These are phyloP conservation scores for Gorsachius goisagi DNA, from an alignment of 2,113 vertebrate species.

Conservation along the genomic window DNA sequence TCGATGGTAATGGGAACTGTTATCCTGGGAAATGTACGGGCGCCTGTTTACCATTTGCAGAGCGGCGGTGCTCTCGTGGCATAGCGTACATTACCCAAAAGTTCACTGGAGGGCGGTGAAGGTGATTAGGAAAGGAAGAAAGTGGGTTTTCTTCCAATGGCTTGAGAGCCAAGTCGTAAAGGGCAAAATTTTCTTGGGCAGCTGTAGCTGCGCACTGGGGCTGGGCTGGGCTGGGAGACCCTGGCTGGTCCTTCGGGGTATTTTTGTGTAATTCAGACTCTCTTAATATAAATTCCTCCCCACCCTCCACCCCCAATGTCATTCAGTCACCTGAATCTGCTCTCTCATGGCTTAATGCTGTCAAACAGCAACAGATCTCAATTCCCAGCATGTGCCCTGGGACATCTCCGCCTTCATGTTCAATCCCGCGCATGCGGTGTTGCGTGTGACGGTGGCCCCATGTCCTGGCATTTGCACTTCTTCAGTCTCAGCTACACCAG, in stretches of 20 bases:
- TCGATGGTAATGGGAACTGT: background rate
- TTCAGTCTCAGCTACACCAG: rapidly evolving
- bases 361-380: rapidly evolving
- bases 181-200: background rate
- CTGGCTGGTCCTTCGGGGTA: background rate
- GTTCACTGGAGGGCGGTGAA: background rate
- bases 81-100: conserved; percentile 27
- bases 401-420: background rate
- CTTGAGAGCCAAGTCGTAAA: background rate
- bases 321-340: background rate
- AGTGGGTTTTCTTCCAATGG: background rate
- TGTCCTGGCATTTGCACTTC: background rate
- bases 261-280: background rate
- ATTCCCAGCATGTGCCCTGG: background rate
- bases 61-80: background rate
- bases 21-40: background rate
- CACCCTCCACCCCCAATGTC: background rate
- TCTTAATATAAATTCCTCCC: background rate
- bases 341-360: background rate
- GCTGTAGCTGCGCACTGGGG: background rate
- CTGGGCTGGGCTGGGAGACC: background rate
- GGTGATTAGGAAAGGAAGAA: background rate
- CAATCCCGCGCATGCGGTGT: rapidly evolving
- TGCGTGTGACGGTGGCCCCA: rapidly evolving
- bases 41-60: background rate